Evolutionary conservation across 1,140 invertebrate genomes (phyloP).

Genomic region (Meloidogyne hapla): DNA sequence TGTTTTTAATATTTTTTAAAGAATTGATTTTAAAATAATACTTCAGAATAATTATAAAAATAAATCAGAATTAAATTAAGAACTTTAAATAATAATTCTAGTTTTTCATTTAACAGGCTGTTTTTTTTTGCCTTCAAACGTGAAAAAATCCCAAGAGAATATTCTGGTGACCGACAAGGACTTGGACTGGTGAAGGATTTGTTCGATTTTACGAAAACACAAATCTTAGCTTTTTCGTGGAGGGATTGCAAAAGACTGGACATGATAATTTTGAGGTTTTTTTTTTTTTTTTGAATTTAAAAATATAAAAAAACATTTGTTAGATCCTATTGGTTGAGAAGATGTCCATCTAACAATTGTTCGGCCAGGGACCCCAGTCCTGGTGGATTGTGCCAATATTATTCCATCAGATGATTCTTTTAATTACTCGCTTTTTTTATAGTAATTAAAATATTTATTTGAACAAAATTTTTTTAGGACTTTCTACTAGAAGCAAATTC

Average conservation of each 20-base stretch:
- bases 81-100: not conserved
- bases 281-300: not conserved
- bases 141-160: slow-evolving; percentile 29
- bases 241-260: slow-evolving; percentile 79
- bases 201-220: slow-evolving; percentile 81
- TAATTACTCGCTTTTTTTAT: slow-evolving; percentile 65
- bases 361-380: slow-evolving; percentile 76
- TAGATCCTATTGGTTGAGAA: slow-evolving; percentile 75
- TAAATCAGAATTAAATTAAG: too few species aligned
- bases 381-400: slow-evolving; percentile 78
- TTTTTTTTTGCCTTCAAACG: slow-evolving; percentile 7
- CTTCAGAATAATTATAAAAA: too few species aligned
- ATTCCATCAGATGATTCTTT: slow-evolving; percentile 74
- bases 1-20: too few species aligned
- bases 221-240: slow-evolving; percentile 76
- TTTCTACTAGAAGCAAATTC: slow-evolving; percentile 44
- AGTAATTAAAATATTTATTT: slow-evolving; percentile 29
- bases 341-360: slow-evolving; percentile 79
- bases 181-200: slow-evolving; percentile 92
- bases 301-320: not conserved
- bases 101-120: not conserved
- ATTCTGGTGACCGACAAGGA: slow-evolving; percentile 57
- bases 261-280: slow-evolving; percentile 77
- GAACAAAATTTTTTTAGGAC: not conserved
- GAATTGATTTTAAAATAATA: too few species aligned